These are phyloP conservation scores for Dicaeum eximium DNA, from an alignment of 2,113 vertebrate genomes.

Conservation along the genomic window DNA sequence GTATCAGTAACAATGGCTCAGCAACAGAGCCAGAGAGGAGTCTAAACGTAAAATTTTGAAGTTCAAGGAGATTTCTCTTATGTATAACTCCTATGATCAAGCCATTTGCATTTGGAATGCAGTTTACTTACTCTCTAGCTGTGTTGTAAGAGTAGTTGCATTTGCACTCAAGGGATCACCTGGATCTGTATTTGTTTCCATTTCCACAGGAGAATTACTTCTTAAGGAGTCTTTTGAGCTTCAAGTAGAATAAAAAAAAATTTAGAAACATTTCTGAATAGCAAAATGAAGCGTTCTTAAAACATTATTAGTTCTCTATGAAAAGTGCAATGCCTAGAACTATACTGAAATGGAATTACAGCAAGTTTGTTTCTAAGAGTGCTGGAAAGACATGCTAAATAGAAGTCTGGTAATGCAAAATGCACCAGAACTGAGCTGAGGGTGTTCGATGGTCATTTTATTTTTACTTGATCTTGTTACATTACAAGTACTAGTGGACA, in stretches of 20 bases:
- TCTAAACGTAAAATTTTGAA: neutral
- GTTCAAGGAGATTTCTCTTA: neutral
- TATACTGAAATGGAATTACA: neutral
- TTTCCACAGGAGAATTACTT: conserved; percentile 95
- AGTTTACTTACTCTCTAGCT: conserved; percentile 80
- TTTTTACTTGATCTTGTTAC: neutral
- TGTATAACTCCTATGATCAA: neutral
- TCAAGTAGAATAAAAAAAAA: conserved; percentile 31
- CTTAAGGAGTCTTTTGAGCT: conserved; percentile 91
- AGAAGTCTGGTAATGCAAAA: neutral
- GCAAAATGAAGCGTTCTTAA: neutral
- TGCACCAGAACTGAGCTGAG: neutral
- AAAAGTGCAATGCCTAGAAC: neutral
- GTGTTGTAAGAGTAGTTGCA: conserved; percentile 68
- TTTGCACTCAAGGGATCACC: conserved; percentile 85
- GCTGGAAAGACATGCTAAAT: neutral
- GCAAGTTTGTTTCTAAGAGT: neutral
- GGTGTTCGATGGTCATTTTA: neutral
- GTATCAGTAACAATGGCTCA: neutral
- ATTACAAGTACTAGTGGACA: neutral
- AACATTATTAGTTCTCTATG: neutral
- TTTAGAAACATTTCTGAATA: neutral
- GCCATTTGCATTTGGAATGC: neutral
- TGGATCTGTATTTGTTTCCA: conserved; percentile 93
- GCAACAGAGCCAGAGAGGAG: neutral